Percentiles rank a stretch among this genome's conserved stretches.
These are phyloP conservation scores for Pocillopora grandis DNA, from an alignment of 92 coral and sea anemone genomes.

Conservation along the genomic window DNA sequence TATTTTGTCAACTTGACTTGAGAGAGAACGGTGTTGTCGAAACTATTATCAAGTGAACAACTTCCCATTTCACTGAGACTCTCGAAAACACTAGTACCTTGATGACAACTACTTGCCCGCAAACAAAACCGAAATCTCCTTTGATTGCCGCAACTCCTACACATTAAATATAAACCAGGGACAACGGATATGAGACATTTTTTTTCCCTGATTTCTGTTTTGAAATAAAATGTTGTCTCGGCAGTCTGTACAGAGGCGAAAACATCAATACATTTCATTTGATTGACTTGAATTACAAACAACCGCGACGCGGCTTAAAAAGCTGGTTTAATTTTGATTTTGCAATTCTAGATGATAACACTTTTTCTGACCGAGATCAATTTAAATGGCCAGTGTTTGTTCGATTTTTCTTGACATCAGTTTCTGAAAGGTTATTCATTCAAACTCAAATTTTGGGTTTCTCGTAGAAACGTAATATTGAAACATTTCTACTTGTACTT, in stretches of 20 bases:
- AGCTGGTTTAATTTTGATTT: neutral
- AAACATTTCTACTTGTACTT: neutral
- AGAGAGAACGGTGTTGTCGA: constrained; percentile 35
- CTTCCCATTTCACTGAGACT: constrained; percentile 15
- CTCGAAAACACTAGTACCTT: constrained; percentile 13
- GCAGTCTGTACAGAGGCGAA: no score
- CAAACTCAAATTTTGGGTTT: no score
- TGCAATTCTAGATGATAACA: neutral
- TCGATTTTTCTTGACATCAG: no score
- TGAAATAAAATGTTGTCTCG: neutral
- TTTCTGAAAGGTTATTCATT: no score
- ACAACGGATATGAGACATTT: neutral
- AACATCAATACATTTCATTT: neutral
- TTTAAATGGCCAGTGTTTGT: neutral
- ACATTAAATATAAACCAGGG: neutral
- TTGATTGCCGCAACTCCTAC: constrained; percentile 25
- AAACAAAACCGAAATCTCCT: constrained; percentile 27
- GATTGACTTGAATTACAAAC: neutral
- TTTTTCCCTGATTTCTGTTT: neutral
- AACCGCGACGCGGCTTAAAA: neutral
- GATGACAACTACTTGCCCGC: constrained; percentile 15
- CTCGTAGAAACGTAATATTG: neutral
- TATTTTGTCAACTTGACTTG: constrained; percentile 38
- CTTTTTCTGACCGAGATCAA: neutral
- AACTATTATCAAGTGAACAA: constrained; percentile 17